phyloP scores from a whole-genome alignment of 1,140 invertebrate genomes.

The Papilio glaucus region DNA sequence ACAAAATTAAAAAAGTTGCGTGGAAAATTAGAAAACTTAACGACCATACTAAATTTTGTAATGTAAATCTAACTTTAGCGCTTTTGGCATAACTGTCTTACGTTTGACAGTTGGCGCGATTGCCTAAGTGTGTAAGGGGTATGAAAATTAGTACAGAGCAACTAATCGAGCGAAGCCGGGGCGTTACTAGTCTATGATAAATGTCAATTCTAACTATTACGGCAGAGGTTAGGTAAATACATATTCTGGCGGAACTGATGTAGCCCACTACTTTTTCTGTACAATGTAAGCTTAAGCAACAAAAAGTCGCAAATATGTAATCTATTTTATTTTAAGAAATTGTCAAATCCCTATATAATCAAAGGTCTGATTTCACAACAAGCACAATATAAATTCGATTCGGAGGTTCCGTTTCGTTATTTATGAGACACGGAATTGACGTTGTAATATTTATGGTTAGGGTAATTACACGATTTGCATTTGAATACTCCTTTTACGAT shows the following conservation, averaged over 20 bases:
- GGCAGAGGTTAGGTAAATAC: no score
- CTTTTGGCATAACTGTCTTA: no score
- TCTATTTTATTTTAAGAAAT: constrained; percentile 5
- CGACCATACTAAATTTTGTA: no score
- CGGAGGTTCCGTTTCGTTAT: constrained; percentile 60
- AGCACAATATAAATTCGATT: constrained; percentile 55
- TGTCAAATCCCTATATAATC: constrained; percentile 30
- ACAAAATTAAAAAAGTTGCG: no score
- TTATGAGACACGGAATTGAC: constrained; percentile 53
- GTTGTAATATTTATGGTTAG: constrained; percentile 54
- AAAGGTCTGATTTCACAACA: constrained; percentile 51
- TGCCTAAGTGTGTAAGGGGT: no score
- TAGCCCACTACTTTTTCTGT: neutral
- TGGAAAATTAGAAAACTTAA: no score
- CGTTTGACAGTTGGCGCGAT: no score
- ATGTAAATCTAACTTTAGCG: no score
- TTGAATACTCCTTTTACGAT: constrained; percentile 59
- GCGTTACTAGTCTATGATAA: neutral
- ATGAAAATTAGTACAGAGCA: no score
- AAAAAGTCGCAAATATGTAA: constrained; percentile 32
- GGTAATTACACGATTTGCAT: constrained; percentile 64
- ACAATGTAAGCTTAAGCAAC: neutral
- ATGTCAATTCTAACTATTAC: neutral
- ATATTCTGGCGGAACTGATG: no score
- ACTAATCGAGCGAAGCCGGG: no score